These are phyloP conservation scores for Dasyurus viverrinus DNA, from an alignment of 2,113 vertebrate species.

Conservation along the genomic window DNA sequence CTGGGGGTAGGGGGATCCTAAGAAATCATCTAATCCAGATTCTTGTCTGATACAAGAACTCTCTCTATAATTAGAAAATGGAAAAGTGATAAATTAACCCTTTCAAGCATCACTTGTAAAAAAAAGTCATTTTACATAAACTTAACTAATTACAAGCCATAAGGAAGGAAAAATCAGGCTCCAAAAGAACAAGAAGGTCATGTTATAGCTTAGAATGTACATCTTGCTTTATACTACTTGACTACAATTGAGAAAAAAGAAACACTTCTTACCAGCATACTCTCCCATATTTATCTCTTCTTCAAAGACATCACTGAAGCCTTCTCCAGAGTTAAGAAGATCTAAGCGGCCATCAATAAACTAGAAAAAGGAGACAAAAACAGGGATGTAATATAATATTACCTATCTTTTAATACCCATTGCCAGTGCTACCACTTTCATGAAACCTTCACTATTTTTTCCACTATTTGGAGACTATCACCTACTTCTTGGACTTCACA, in stretches of 20 bases:
- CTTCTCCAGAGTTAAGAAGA: constrained; percentile 94
- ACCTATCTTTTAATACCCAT: neutral
- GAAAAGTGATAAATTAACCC: neutral
- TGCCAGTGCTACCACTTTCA: neutral
- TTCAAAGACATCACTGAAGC: constrained; percentile 98
- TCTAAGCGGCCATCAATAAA: constrained; percentile 98
- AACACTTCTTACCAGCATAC: constrained; percentile 89
- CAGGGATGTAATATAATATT: neutral
- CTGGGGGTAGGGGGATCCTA: neutral
- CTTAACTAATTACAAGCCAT: neutral
- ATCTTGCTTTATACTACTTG: neutral
- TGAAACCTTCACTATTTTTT: neutral
- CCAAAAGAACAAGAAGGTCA: neutral
- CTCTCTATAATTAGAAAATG: neutral
- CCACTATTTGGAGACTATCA: neutral
- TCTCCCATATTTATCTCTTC: constrained; percentile 97
- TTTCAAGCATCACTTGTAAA: neutral
- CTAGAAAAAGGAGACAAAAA: constrained; percentile 77
- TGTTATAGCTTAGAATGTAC: neutral
- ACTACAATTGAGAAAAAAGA: neutral
- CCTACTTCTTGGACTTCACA: neutral
- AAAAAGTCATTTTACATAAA: neutral
- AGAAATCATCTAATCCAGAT: neutral
- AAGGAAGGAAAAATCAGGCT: neutral
- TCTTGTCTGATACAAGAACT: neutral